A percentile compares a stretch with the other conserved stretches of the same genome.
phyloP scores from a whole-genome alignment of 2,888 invertebrate genomes.

The Leucophora obtusa region DNA sequence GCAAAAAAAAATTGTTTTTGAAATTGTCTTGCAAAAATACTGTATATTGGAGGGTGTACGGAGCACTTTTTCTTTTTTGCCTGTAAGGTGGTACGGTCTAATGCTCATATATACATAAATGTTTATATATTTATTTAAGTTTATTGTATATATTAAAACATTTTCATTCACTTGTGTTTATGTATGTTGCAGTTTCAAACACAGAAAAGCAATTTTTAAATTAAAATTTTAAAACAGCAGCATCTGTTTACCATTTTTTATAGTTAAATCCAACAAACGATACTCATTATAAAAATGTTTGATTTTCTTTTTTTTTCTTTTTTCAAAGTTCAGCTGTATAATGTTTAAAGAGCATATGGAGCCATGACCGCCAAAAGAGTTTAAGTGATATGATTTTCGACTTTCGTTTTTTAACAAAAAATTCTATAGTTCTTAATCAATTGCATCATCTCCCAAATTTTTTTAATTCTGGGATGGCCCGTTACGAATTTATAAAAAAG shows the following conservation, averaged over 20 bases:
- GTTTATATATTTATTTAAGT: slow-evolving; percentile 35
- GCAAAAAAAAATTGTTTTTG: too few relatives aligned
- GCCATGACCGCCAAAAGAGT: too few relatives aligned
- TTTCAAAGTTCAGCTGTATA: neutral
- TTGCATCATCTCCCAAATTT: too few relatives aligned
- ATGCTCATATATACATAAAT: slow-evolving; percentile 59
- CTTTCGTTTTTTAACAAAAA: too few relatives aligned
- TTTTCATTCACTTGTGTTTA: neutral
- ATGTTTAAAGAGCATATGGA: neutral
- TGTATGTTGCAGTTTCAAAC: neutral
- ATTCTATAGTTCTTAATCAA: too few relatives aligned
- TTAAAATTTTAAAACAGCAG: slow-evolving; percentile 35
- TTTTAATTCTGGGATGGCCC: too few relatives aligned
- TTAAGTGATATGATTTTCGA: too few relatives aligned
- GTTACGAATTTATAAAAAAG: too few relatives aligned
- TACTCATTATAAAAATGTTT: neutral
- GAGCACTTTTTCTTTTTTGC: too few relatives aligned
- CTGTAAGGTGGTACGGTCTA: too few relatives aligned
- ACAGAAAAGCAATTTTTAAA: slow-evolving; percentile 45
- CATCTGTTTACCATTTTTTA: slow-evolving; percentile 21
- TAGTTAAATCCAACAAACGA: neutral
- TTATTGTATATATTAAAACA: slow-evolving; percentile 49
- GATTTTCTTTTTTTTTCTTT: neutral
- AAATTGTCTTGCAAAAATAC: too few relatives aligned
- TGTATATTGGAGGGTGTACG: too few relatives aligned